These are phyloP conservation scores for Idaea dimidiata DNA, from an alignment of 2,888 invertebrate species.

Conservation along the genomic window DNA sequence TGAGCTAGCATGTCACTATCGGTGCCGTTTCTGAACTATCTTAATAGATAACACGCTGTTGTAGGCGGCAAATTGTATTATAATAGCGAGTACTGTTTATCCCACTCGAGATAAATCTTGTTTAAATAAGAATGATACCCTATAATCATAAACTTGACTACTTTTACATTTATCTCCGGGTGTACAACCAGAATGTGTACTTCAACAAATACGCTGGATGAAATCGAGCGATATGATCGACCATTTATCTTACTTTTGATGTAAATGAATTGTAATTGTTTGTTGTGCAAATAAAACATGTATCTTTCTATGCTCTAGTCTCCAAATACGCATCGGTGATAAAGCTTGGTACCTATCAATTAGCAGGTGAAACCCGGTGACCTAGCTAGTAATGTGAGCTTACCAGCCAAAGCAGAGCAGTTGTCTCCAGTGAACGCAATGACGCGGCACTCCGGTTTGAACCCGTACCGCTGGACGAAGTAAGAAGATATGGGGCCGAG, in stretches of 20 bases:
- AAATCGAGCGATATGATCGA: no score
- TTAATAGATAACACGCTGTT: neutral
- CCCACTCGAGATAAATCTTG: neutral
- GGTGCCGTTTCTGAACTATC: neutral
- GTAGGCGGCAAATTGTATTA: neutral
- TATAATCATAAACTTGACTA: neutral
- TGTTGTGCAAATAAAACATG: no score
- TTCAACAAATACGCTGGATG: no score
- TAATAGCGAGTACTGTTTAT: neutral
- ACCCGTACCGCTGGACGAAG: constrained; percentile 92
- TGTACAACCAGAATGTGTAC: no score
- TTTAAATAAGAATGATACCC: neutral
- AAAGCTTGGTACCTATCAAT: neutral
- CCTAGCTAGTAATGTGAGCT: no score
- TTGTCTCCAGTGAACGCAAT: constrained; percentile 98
- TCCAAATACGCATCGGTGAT: no score
- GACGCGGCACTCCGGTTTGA: constrained; percentile 88
- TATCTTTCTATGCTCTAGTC: no score
- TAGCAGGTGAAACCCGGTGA: no score
- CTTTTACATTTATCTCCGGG: no score
- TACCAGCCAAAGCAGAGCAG: constrained; percentile 91
- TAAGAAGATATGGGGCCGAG: constrained; percentile 89
- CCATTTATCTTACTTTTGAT: no score
- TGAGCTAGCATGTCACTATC: neutral
- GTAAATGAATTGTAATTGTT: no score